Evolutionary conservation across 2,113 vertebrate species (phyloP).

Genomic region (Conger conger): DNA sequence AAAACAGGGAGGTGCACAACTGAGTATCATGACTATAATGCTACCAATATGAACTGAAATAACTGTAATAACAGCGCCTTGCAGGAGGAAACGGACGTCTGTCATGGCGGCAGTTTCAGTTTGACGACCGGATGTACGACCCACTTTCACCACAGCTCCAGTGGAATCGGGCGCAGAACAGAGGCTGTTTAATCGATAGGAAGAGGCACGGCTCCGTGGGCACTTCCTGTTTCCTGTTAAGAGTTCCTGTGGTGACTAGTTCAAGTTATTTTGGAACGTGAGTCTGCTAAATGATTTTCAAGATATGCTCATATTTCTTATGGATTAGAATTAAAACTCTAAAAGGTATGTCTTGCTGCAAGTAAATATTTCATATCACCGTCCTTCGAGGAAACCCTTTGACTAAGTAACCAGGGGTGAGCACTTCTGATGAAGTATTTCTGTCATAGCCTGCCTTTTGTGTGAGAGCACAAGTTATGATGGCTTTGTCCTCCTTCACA

Average conservation of each 20-base stretch:
- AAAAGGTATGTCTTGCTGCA: background rate
- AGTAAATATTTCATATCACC: background rate
- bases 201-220: background rate
- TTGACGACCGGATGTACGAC: background rate
- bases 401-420: background rate
- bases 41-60: slow-evolving; percentile 24
- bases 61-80: slow-evolving; percentile 32
- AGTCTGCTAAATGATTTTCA: background rate
- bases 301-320: background rate
- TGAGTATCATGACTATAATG: slow-evolving; percentile 22
- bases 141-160: background rate
- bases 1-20: slow-evolving; percentile 25
- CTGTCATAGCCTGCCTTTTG: background rate
- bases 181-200: background rate
- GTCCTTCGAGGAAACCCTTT: background rate
- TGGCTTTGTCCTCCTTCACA: background rate
- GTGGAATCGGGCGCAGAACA: background rate
- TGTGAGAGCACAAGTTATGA: background rate
- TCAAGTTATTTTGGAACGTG: background rate
- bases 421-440: background rate
- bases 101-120: background rate
- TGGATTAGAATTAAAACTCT: background rate
- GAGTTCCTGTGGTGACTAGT: background rate
- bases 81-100: slow-evolving; percentile 5
- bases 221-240: background rate